phyloP scores from a whole-genome alignment of 2,888 invertebrate species.

The Mesochorus sp. region DNA sequence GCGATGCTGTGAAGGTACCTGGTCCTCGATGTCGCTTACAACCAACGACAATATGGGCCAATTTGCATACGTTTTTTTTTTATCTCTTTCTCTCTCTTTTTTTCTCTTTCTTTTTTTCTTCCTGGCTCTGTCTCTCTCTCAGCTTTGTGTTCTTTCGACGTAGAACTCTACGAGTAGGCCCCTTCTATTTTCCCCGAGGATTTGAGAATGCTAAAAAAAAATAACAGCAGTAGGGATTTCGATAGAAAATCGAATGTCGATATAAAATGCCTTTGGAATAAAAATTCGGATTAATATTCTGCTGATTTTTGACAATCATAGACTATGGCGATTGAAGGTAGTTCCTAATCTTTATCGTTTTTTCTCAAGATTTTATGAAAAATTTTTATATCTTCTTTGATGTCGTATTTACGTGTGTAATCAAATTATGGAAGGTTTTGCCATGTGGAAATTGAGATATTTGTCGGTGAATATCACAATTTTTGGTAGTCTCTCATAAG shows the following conservation, averaged over 20 bases:
- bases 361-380: no score
- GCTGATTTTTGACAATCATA: no score
- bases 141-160: not conserved
- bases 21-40: slow-evolving; percentile 68
- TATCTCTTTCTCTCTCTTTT: slow-evolving; percentile 61
- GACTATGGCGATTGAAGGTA: no score
- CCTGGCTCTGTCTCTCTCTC: not conserved
- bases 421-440: no score
- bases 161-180: not conserved
- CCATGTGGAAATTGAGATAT: no score
- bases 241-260: slow-evolving; percentile 10
- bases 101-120: slow-evolving; percentile 33
- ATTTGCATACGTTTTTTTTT: slow-evolving; percentile 75
- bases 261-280: no score
- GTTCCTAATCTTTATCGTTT: no score
- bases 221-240: not conserved
- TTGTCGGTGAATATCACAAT: no score
- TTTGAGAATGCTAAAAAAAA: slow-evolving; percentile 6
- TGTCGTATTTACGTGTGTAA: no score
- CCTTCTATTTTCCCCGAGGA: slow-evolving; percentile 1
- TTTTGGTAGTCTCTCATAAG: no score
- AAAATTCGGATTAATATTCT: no score
- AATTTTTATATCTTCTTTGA: no score
- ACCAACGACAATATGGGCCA: slow-evolving; percentile 76
- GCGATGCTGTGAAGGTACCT: slow-evolving; percentile 49